Evolutionary conservation across 2,113 vertebrate genomes (phyloP).

Genomic region (Pogonocichla stellata): DNA sequence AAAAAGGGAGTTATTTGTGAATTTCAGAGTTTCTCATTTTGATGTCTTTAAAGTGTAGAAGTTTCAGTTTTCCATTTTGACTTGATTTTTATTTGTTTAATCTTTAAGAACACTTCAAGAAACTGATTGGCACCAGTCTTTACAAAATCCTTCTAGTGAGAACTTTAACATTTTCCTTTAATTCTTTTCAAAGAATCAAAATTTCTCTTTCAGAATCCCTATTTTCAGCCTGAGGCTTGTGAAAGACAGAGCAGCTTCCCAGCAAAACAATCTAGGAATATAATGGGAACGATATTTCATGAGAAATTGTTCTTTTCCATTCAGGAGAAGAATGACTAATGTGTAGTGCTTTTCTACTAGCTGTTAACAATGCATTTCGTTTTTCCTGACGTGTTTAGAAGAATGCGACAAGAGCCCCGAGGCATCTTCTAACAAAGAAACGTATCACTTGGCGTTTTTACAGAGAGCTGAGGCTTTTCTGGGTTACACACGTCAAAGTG

Average conservation of each 20-base stretch:
- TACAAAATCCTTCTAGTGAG: background rate
- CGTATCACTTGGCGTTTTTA: background rate
- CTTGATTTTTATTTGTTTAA: background rate
- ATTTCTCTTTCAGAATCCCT: background rate
- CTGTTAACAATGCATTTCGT: slow-evolving; percentile 25
- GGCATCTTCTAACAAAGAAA: slow-evolving; percentile 31
- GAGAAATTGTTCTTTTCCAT: slow-evolving; percentile 32
- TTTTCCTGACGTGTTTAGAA: slow-evolving; percentile 31
- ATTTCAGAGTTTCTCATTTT: background rate
- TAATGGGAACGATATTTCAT: slow-evolving; percentile 28
- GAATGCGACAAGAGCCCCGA: slow-evolving; percentile 1
- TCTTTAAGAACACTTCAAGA: background rate
- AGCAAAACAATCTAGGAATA: slow-evolving; percentile 7
- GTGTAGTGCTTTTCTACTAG: background rate
- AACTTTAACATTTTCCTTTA: background rate
- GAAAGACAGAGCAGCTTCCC: background rate
- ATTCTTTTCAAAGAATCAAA: background rate
- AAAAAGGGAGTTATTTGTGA: background rate
- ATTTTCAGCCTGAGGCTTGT: background rate
- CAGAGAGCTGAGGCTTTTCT: background rate
- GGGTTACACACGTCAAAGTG: slow-evolving; percentile 35
- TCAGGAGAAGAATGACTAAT: slow-evolving; percentile 26
- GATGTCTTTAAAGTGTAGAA: background rate
- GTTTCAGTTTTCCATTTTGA: background rate
- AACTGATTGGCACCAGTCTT: background rate